Base-by-base conservation (phyloP, 2,113 vertebrate genomes). In the Nycticebus coucang region DNA sequence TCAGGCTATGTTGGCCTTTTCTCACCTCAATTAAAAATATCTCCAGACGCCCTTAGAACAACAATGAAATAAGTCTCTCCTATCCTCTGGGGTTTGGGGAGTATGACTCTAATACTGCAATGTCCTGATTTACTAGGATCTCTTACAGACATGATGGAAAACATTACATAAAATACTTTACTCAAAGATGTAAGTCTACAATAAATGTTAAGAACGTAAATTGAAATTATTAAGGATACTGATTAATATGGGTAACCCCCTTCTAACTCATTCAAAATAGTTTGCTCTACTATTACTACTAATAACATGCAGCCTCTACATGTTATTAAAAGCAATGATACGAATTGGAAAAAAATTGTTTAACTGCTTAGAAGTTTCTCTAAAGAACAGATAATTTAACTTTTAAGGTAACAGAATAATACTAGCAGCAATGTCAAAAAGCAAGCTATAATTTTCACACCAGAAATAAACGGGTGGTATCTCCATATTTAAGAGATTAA, bases 321-420 rank as follows among this genome's bases (percentile, higher is more conserved):
- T 53, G 30, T n/a, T 78, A 64, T 93, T 78, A 66, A 91, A 88
- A 95, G 81, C 53, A 95, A 95, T 96, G 17, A 35, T 9, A 75
- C 1, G 33, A 74, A 94, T 26, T 26, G 86, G 85, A 86, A 96
- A 97, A 97, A 97, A 98, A 92, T 6, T 74, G n/a, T 9, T 87
- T 45, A 97, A 87, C 62, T 79, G 93, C 87, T 96, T 66, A 68
- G 59, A 93, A 85, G 30, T 93, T 92, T 92, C 95, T 37, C 71
- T 79, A 80, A 93, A 85, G 53, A 96, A 30, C 22, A 81, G n/a
- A 85, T 14, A 41, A 72, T 7, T 33, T 89, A 50, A 97, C 62
- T 77, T 96, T 97, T 93, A 96, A 97, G 97, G 50, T 62, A 97
- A 94, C 45, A 94, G 1, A 15, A 53, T 72, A 86, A 91, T 68